Percentiles rank a stretch among this genome's conserved stretches.
phyloP scores from a whole-genome alignment of 2,888 invertebrate genomes.

The Xanthorhoe spadicearia region DNA sequence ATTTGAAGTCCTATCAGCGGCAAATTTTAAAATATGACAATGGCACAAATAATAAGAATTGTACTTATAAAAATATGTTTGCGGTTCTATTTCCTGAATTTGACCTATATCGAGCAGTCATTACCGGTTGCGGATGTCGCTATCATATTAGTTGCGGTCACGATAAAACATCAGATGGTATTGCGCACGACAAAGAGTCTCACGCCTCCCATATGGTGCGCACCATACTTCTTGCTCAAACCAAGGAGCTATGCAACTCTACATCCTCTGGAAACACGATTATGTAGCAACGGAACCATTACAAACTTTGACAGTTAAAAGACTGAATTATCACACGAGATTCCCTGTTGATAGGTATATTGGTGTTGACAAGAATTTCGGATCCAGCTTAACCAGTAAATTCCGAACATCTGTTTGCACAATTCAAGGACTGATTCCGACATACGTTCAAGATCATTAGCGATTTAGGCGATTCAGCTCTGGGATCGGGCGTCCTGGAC shows the following conservation, averaged over 20 bases:
- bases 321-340: not conserved
- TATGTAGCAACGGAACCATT: constrained; percentile 23
- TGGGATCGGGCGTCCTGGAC: constrained; percentile 68
- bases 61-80: constrained; percentile 63
- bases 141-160: constrained; percentile 63
- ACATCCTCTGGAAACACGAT: constrained; percentile 25
- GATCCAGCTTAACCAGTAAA: constrained; percentile 22
- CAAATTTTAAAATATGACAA: not conserved
- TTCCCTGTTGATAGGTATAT: constrained; percentile 8
- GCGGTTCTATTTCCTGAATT: constrained; percentile 78
- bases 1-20: not conserved
- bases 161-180: constrained; percentile 70
- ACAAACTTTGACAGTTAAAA: not conserved
- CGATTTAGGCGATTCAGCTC: constrained; percentile 64
- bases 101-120: constrained; percentile 63
- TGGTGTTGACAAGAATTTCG: constrained; percentile 14
- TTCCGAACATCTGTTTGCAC: constrained; percentile 36
- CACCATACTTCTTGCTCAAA: constrained; percentile 36
- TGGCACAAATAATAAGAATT: constrained; percentile 45
- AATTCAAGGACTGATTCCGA: constrained; percentile 47
- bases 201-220: constrained; percentile 67
- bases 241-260: constrained; percentile 11
- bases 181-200: constrained; percentile 50
- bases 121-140: constrained; percentile 71
- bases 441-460: constrained; percentile 72